phyloP scores from a whole-genome alignment of 2,888 invertebrate species.

The Troilus luridus region DNA sequence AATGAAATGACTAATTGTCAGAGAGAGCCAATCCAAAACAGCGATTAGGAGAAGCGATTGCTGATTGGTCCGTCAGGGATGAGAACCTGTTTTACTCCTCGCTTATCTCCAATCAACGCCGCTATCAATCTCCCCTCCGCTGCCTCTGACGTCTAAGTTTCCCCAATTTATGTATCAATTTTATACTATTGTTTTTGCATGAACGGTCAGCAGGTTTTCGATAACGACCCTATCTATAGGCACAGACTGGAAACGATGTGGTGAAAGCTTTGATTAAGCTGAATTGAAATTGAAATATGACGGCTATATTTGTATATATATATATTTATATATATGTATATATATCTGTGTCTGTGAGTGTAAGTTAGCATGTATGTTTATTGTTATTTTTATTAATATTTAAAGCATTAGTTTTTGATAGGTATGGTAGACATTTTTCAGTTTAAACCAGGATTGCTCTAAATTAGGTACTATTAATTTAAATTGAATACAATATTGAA shows the following conservation, averaged over 20 bases:
- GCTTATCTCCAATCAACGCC: constrained; percentile 22
- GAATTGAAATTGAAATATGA: neutral
- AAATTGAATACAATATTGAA: no score
- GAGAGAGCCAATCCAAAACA: constrained; percentile 33
- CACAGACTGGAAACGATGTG: neutral
- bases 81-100: neutral
- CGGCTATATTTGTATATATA: neutral
- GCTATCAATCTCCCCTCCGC: constrained; percentile 4
- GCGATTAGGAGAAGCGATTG: constrained; percentile 31
- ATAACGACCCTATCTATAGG: neutral
- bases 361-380: no score
- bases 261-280: neutral
- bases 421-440: no score
- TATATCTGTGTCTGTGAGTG: no score
- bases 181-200: neutral
- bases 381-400: no score
- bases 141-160: neutral
- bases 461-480: no score
- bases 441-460: no score
- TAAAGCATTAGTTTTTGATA: no score
- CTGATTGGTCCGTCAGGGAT: neutral
- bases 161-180: neutral
- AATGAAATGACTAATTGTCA: constrained; percentile 30
- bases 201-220: neutral
- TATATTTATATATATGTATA: neutral